Base-by-base conservation (phyloP, 2,888 invertebrate genomes). In the Nymphalis c-album region DNA sequence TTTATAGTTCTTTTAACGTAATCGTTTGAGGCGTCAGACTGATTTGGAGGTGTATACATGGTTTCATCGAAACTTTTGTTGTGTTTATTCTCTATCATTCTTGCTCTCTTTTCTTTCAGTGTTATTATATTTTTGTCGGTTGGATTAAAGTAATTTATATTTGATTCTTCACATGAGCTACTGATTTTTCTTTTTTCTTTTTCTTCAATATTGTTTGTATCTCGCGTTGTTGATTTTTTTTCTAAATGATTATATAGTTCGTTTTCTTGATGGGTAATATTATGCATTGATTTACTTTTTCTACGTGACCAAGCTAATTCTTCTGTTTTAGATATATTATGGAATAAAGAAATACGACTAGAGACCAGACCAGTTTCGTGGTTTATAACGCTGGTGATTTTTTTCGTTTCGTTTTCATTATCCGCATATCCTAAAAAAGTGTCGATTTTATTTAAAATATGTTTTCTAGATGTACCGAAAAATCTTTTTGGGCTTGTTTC, bases 401-500 rank as follows among this genome's bases (percentile, higher is more conserved):
- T 71, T 50, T 81, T 77, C 60, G 80, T 76, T 74, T 82, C 79
- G 63, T 83, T 78, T 63, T 74, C 75, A 71, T 76, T 75, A 70
- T 76, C 79, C 64, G 87, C 85, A 75, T 87, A 88, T 67, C 85
- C 88, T 77, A 86, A 83, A 78, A 89, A 92, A 71, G 85, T 86
- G 71, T 92, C 92, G 64, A 92, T 87, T 82, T 91, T 92, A 75
- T 84, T 90, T 70, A 91, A 77, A 75, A 92, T 92, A 69, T 89
- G 91, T 73, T 87, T 88, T 74, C 91, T 83, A 58, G 91, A 92
- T 45, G 91, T 91, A 1, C 91, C 92, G 67, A 92, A 92, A 76
- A 92, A 92, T 76, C 91, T 80, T 73, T 91, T 92, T 10, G 92
- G 92, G 73, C 91, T 92, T 18, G 91, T 92, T 83, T 92, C 92